Base-by-base conservation (phyloP, 2,888 invertebrate genomes). In the Cacoxenus indagator region DNA sequence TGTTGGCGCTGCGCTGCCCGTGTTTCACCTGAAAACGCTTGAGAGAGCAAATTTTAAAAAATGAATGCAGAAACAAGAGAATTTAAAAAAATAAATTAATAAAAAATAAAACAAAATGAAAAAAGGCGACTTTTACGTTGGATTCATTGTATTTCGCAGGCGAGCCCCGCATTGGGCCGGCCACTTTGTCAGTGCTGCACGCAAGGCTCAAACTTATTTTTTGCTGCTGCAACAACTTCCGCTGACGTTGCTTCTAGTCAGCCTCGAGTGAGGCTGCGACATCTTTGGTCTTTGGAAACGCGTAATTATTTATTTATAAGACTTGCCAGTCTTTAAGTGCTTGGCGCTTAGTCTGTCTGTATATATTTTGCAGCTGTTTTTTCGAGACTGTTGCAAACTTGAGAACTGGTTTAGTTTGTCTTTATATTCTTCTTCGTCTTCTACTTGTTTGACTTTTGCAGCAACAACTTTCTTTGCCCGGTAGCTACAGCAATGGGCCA, bases 391-490 rank as follows among this genome's bases (percentile, higher is more conserved):
- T 17, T 59, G 59, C 1, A 37, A 37, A 37, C 37, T 37, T 37
- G 19, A 51, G n/a, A 82, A 74, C 80, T 80, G 79, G 80, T 81
- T 80, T 71, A 70, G 74, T 64, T 70, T 19, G 51, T 51, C 51
- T 51, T 22, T 51, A 51, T 51, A 1, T 9, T 19, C 22, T 51
- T 51, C 51, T 9, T 6, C 37, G 37, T 4, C 51, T 9, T 19
- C 22, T 51, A 19, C 51, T 9, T 6, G 9, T 8, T 4, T 22
- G 22, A 64, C 65, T 72, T 29, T 72, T 76, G 75, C 74, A 77
- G 27, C 27, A 26, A n/a, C n/a, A 77, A 82, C 82, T 80, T 82
- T 79, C 76, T 71, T 76, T 82, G 83, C 80, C 82, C 82, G 71
- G 82, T 80, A 80, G 80, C 80, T 72, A 5, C 26, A 26, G 19